Evolutionary conservation across 53 echinoderm and acorn worm genomes (phyloP).

Genomic region (Echinometra lucunter): DNA sequence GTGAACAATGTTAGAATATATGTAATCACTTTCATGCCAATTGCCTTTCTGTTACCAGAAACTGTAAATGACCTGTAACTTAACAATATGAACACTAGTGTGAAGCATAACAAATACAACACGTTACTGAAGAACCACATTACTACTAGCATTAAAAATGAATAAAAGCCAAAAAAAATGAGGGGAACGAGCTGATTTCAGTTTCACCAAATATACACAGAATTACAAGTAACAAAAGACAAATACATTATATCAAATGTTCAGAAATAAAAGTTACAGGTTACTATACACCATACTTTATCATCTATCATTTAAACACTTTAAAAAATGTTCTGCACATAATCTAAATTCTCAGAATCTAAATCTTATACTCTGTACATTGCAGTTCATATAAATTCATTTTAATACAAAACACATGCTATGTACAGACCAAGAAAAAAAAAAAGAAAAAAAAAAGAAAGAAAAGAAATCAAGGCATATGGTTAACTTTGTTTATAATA

Average conservation of each 20-base stretch:
- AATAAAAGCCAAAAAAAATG: not conserved
- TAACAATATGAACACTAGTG: not conserved
- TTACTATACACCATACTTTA: conserved; percentile 16
- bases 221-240: conserved; percentile 40
- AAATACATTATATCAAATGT: not conserved
- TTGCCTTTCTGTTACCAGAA: no score
- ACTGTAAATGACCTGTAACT: conserved; percentile 9
- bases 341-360: conserved; percentile 58
- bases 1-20: no score
- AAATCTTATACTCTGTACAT: conserved; percentile 56
- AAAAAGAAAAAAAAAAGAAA: conserved; percentile 47
- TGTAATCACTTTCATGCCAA: no score
- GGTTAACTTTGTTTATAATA: conserved; percentile 27
- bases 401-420: conserved; percentile 41
- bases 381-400: conserved; percentile 62
- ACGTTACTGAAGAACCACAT: not conserved
- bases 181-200: conserved; percentile 35
- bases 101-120: not conserved
- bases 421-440: conserved; percentile 28
- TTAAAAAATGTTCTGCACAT: conserved; percentile 32
- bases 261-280: conserved; percentile 14
- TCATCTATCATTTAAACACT: conserved; percentile 47
- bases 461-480: conserved; percentile 67
- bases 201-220: conserved; percentile 53
- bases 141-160: not conserved